Evolutionary conservation across 1,140 invertebrate species (phyloP), one percentile per base, ranked within the genome.

Genomic region (Xylocopa sonorina): DNA sequence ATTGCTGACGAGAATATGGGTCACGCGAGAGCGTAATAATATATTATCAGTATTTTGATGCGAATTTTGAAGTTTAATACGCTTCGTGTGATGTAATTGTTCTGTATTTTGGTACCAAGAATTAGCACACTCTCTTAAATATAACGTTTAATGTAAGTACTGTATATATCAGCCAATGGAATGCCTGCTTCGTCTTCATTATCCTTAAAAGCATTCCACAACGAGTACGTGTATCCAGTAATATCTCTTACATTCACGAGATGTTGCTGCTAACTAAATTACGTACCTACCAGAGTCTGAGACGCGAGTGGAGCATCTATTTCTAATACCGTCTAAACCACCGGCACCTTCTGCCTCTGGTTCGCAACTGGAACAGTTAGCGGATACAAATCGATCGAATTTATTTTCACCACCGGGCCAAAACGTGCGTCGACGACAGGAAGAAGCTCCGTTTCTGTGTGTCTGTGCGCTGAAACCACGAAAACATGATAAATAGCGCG

Each of bases 231-330:
- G 46, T 43, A 34, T 32, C 32, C 58, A 53, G 80, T 58, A 53
- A 66, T 83, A 83, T 83, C 81, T 83, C 68, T 73, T 73, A 78
- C 55, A 66, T 78, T 67, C 27, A 60, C 41, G 81, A 79, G 63
- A 83, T 67, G 62, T 83, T 83, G 71, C 67, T 68, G 60, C 55
- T 83, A 83, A 83, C 75, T 68, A 34, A 83, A 83, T 83, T 83
- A 83, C 63, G 50, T 29, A 18, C 48, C 34, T 10, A 34, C 34
- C 32, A 10, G 46, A 24, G 41, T 46, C 63, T 62, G 62, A 48
- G 60, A 48, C 41, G 67, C 67, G 60, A 78, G 62, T 50, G 55
- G 43, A 73, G 50, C 55, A 32, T 83, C 58, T 83, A 72, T 68
- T 78, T 83, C 82, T 83, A 72, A 83, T 73, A n/a, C 43, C 50